These are phyloP conservation scores for Drosophila basisetae DNA, from an alignment of 2,888 invertebrate genomes.

Conservation along the genomic window DNA sequence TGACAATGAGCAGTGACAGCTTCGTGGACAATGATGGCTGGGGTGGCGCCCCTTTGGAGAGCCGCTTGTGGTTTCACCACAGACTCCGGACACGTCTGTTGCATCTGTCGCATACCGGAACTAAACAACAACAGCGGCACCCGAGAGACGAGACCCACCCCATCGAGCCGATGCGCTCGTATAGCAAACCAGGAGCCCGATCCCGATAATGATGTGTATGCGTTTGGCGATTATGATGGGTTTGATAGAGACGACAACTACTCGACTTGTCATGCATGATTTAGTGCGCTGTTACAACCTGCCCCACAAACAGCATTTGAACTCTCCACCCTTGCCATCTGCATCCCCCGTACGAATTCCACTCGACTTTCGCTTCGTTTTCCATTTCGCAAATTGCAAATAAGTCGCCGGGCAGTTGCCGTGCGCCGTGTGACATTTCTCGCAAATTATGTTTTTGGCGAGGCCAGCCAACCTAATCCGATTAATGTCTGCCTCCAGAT, in stretches of 20 bases:
- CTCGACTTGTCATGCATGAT: conserved; percentile 81
- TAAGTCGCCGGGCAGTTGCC: conserved; percentile 65
- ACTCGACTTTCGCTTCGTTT: conserved; percentile 41
- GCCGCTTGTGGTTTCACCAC: conserved; percentile 71
- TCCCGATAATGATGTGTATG: conserved; percentile 76
- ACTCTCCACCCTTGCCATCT: conserved; percentile 5
- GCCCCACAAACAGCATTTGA: conserved; percentile 17
- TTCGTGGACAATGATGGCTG: conserved; percentile 36
- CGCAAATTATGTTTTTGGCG: conserved; percentile 76
- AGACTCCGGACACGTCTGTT: conserved; percentile 61
- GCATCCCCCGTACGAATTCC: background rate
- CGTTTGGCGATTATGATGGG: conserved; percentile 74
- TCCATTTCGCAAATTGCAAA: conserved; percentile 79
- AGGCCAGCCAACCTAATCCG: conserved; percentile 69
- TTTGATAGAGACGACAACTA: conserved; percentile 78
- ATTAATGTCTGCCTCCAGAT: conserved; percentile 55
- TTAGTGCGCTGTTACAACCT: conserved; percentile 59
- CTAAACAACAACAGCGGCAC: conserved; percentile 65
- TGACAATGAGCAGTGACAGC: conserved; percentile 78
- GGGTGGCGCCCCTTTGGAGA: conserved; percentile 40
- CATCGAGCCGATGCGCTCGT: conserved; percentile 11
- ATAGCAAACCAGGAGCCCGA: conserved; percentile 14
- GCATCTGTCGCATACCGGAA: conserved; percentile 80
- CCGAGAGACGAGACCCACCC: conserved; percentile 40
- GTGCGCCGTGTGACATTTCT: conserved; percentile 78